These are phyloP conservation scores for Thymelicus sylvestris DNA, from an alignment of 2,888 invertebrate species.

Conservation along the genomic window DNA sequence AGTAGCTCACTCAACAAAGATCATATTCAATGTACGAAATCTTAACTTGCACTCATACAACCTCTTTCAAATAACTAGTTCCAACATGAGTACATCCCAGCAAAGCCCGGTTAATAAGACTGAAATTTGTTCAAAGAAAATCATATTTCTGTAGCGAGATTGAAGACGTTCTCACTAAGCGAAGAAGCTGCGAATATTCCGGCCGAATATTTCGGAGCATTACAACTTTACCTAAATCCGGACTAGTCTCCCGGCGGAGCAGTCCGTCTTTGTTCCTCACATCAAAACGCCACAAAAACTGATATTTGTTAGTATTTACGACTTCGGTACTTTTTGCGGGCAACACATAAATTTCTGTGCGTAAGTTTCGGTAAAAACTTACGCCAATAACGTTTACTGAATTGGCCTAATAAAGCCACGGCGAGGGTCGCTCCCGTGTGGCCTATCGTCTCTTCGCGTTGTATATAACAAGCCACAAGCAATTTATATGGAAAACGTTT, in stretches of 20 bases:
- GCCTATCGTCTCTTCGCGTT: constrained; percentile 60
- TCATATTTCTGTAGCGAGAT: constrained; percentile 13
- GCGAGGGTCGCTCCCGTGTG: constrained; percentile 61
- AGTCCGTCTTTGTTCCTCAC: constrained; percentile 28
- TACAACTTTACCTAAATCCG: constrained; percentile 31
- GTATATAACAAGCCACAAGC: constrained; percentile 63
- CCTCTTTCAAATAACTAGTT: constrained; percentile 5
- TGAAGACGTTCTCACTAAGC: constrained; percentile 5
- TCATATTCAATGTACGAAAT: not conserved
- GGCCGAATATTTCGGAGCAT: constrained; percentile 24
- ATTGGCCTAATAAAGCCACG: constrained; percentile 51
- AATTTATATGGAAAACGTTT: constrained; percentile 73
- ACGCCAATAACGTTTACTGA: constrained; percentile 48
- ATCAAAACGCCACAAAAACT: constrained; percentile 37
- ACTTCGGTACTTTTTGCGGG: constrained; percentile 25
- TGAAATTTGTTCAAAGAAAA: constrained; percentile 32
- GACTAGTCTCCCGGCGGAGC: constrained; percentile 27
- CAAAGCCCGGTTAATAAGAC: constrained; percentile 29
- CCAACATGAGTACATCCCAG: constrained; percentile 12
- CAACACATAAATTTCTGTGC: constrained; percentile 31
- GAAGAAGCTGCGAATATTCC: constrained; percentile 19
- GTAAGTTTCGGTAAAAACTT: constrained; percentile 46
- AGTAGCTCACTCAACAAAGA: not conserved
- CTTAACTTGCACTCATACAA: not conserved
- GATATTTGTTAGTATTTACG: constrained; percentile 35